These are phyloP conservation scores for Cryptotis parvus DNA, from an alignment of 2,113 vertebrate genomes.

Conservation along the genomic window DNA sequence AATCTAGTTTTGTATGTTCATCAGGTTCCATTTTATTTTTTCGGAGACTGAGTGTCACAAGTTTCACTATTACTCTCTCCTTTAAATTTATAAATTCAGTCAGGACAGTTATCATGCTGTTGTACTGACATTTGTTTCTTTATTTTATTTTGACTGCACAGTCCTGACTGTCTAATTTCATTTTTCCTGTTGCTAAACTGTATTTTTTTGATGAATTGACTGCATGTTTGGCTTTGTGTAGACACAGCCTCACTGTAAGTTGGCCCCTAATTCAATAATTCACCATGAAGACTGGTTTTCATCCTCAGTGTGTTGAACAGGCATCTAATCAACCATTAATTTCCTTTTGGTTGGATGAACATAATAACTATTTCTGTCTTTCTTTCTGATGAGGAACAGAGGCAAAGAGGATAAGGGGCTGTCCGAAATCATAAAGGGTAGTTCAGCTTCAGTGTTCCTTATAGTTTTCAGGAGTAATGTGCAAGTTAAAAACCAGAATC, in stretches of 20 bases:
- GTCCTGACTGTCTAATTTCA: constrained; percentile 48
- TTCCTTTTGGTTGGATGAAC: constrained; percentile 80
- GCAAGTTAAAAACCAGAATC: neutral
- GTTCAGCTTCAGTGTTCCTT: neutral
- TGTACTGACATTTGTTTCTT: constrained; percentile 1
- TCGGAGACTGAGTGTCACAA: neutral
- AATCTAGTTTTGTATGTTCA: neutral
- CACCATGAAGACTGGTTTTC: constrained; percentile 82
- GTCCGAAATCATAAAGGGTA: constrained; percentile 15
- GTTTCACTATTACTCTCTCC: neutral
- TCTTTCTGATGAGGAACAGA: constrained; percentile 78
- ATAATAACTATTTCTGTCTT: constrained; percentile 79
- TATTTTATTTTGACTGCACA: constrained; percentile 55
- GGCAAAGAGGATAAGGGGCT: constrained; percentile 28
- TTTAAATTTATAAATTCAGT: constrained; percentile 36
- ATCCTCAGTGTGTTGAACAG: constrained; percentile 80
- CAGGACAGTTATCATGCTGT: neutral
- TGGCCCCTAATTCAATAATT: constrained; percentile 82
- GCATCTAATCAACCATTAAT: constrained; percentile 83
- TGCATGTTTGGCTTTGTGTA: constrained; percentile 75
- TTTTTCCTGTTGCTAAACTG: constrained; percentile 63
- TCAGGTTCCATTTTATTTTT: neutral
- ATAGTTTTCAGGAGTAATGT: neutral
- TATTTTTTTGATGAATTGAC: constrained; percentile 55
- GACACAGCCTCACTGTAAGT: constrained; percentile 77